Evolutionary conservation across 1,140 invertebrate species (phyloP).

Genomic region (Nautilus pompilius): DNA sequence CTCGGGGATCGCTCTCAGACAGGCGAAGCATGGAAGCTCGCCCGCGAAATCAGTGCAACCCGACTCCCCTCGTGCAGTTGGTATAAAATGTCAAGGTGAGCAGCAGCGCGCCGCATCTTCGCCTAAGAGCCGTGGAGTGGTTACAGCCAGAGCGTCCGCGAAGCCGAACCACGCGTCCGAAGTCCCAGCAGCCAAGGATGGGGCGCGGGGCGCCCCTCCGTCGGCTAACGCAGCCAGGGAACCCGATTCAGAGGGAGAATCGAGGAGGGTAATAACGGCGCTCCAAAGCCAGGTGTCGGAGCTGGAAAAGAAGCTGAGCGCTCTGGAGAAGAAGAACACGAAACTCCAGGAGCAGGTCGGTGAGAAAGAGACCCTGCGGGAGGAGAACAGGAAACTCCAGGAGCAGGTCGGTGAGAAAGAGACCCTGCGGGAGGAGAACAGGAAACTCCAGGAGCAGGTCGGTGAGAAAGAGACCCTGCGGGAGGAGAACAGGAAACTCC

Average conservation of each 20-base stretch:
- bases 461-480: not conserved
- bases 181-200: no score
- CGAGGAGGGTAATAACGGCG: not conserved
- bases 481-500: conserved; percentile 1
- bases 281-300: not conserved
- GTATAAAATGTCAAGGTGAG: no score
- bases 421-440: not conserved
- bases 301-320: conserved; percentile 3
- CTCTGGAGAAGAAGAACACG: not conserved
- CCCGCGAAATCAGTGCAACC: no score
- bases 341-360: not conserved
- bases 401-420: not conserved
- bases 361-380: no score
- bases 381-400: not conserved
- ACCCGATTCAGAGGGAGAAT: not conserved
- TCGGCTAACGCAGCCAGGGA: not conserved
- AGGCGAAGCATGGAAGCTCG: no score
- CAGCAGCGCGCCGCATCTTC: no score
- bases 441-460: conserved; percentile 6
- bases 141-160: no score
- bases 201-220: no score
- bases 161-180: no score
- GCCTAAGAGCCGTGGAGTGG: no score
- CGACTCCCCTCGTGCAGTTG: no score
- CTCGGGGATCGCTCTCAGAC: no score